Conservation (phyloP, 1,140 invertebrate species). For the Epicauta chinensis region DNA sequence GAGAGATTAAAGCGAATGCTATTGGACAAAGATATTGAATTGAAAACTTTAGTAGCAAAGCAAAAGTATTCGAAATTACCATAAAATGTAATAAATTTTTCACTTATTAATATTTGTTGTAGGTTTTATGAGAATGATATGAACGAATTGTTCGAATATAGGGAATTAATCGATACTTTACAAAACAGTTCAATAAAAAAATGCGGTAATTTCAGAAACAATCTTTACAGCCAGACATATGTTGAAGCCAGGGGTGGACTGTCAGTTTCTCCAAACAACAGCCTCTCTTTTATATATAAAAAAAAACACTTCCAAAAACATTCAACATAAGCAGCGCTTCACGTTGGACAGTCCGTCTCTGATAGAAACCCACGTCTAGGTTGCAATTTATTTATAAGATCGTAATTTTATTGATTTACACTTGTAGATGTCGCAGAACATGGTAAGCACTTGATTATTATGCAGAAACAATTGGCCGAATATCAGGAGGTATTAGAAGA, state of each 20-base stretch:
- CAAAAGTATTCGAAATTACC: slow-evolving; percentile 21
- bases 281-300: no score
- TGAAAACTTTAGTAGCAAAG: slow-evolving; percentile 26
- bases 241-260: no score
- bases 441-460: slow-evolving; percentile 23
- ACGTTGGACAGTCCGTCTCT: no score
- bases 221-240: no score
- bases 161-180: slow-evolving; percentile 6
- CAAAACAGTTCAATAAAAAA: slow-evolving; percentile 12
- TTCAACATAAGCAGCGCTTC: no score
- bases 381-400: no score
- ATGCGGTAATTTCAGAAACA: slow-evolving; percentile 24
- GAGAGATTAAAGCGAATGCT: slow-evolving; percentile 32
- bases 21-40: slow-evolving; percentile 29
- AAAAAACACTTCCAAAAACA: no score
- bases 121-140: slow-evolving; percentile 30
- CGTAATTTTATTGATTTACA: background rate
- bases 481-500: slow-evolving; percentile 26
- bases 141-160: slow-evolving; percentile 29
- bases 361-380: no score
- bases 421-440: slow-evolving; percentile 29
- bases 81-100: background rate
- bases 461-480: slow-evolving; percentile 30
- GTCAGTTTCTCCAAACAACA: no score
- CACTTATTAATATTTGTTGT: slow-evolving; percentile 4